phyloP scores from a whole-genome alignment of 2,797 vertebrate genomes.

The Onychomys arenicola region DNA sequence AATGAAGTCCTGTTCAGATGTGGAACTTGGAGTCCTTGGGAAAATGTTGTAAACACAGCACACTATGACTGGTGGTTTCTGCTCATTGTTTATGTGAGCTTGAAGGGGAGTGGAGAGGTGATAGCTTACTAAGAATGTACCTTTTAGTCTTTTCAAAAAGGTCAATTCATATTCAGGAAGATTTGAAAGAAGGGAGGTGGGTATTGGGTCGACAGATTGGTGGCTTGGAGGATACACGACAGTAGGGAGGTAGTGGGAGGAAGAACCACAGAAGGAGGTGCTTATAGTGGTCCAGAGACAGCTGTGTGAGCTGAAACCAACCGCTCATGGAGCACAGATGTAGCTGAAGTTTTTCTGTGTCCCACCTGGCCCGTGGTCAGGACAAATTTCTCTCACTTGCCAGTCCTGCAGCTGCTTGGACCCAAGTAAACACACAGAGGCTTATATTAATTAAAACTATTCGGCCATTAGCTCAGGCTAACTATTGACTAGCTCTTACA shows the following conservation, averaged over 20 bases:
- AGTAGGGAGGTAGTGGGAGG: neutral
- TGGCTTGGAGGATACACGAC: neutral
- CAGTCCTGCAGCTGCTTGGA: too few relatives aligned
- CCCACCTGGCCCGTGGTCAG: too few relatives aligned
- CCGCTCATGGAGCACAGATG: neutral
- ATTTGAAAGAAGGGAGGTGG: neutral
- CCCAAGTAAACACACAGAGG: too few relatives aligned
- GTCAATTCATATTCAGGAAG: neutral
- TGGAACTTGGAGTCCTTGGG: slow-evolving; percentile 29
- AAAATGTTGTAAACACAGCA: slow-evolving; percentile 22
- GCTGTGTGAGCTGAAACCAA: neutral
- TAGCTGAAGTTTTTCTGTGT: too few relatives aligned
- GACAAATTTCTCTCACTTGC: too few relatives aligned
- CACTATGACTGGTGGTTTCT: neutral
- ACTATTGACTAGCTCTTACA: too few relatives aligned
- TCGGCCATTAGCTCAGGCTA: too few relatives aligned
- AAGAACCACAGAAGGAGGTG: neutral
- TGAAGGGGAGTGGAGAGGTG: neutral
- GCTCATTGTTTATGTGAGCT: neutral
- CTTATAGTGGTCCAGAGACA: neutral
- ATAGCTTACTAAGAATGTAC: neutral
- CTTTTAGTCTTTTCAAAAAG: slow-evolving; percentile 13
- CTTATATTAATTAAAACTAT: too few relatives aligned
- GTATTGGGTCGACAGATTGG: neutral
- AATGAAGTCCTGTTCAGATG: neutral